A percentile compares a stretch with the other conserved stretches of the same genome.
phyloP scores from a whole-genome alignment of 1,140 invertebrate genomes.

The Halyomorpha halys region DNA sequence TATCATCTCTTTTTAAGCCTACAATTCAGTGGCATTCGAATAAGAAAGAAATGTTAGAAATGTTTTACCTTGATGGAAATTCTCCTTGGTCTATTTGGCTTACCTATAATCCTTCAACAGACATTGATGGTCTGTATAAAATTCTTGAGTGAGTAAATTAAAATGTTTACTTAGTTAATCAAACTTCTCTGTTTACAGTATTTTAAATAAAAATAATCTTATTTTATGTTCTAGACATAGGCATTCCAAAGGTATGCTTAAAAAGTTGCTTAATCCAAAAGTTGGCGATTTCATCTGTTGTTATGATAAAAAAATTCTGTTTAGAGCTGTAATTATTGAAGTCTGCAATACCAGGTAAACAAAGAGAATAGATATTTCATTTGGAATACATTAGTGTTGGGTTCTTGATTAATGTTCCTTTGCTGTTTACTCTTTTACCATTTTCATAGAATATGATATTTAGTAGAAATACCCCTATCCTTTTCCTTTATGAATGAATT shows the following conservation, averaged over 20 bases:
- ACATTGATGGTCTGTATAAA: background rate
- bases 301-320: background rate
- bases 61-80: constrained; percentile 13
- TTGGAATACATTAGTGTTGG: too few relatives aligned
- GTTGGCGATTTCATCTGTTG: constrained; percentile 11
- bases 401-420: too few relatives aligned
- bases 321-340: background rate
- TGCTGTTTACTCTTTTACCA: too few relatives aligned
- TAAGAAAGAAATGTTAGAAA: constrained; percentile 2
- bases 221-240: too few relatives aligned
- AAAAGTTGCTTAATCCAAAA: too few relatives aligned
- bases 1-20: background rate
- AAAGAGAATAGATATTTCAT: too few relatives aligned
- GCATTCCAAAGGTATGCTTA: background rate
- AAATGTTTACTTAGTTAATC: background rate
- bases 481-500: too few relatives aligned
- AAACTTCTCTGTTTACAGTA: too few relatives aligned
- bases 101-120: background rate
- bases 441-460: too few relatives aligned
- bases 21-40: constrained; percentile 11
- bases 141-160: background rate
- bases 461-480: too few relatives aligned
- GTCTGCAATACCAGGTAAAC: constrained; percentile 2
- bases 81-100: constrained; percentile 18
- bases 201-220: too few relatives aligned